Evolutionary conservation across 1,140 invertebrate genomes (phyloP).

Genomic region (Oncopodura yosiiana): DNA sequence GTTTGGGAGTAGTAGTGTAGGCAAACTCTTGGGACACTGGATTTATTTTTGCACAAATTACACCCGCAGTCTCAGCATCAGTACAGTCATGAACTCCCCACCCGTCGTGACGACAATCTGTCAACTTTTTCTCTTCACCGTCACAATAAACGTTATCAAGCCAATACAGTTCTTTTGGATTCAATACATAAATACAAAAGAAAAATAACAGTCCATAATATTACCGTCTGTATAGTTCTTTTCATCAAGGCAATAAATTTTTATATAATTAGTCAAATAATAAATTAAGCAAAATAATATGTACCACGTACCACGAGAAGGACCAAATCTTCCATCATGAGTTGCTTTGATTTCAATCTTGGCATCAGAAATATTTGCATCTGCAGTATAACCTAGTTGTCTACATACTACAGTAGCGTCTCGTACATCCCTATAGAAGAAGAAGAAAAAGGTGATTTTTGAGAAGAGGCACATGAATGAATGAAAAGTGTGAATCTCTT

Average conservation of each 20-base stretch:
- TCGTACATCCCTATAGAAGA: slow-evolving; percentile 70
- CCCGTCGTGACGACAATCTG: slow-evolving; percentile 65
- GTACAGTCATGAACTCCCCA: slow-evolving; percentile 74
- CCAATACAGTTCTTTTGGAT: slow-evolving; percentile 61
- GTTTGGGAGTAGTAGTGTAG: slow-evolving; percentile 32
- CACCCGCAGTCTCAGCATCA: slow-evolving; percentile 66
- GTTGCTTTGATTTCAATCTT: slow-evolving; percentile 47
- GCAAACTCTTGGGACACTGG: slow-evolving; percentile 35
- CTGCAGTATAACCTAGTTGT: slow-evolving; percentile 56
- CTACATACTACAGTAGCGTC: slow-evolving; percentile 75
- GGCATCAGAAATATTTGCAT: slow-evolving; percentile 36
- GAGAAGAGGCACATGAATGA: too few relatives aligned
- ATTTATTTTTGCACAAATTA: slow-evolving; percentile 50
- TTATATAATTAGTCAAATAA: not conserved
- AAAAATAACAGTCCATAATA: not conserved
- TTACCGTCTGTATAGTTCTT: too few relatives aligned
- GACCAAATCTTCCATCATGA: slow-evolving; percentile 62
- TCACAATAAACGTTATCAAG: slow-evolving; percentile 81
- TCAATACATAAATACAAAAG: not conserved
- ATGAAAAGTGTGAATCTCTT: too few relatives aligned
- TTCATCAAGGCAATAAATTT: not conserved
- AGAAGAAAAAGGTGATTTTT: too few relatives aligned
- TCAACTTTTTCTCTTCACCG: slow-evolving; percentile 61
- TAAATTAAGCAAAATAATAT: not conserved
- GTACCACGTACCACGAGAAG: slow-evolving; percentile 54